These are phyloP conservation scores for Mus minutoides DNA, from an alignment of 2,797 vertebrate genomes.

Conservation along the genomic window DNA sequence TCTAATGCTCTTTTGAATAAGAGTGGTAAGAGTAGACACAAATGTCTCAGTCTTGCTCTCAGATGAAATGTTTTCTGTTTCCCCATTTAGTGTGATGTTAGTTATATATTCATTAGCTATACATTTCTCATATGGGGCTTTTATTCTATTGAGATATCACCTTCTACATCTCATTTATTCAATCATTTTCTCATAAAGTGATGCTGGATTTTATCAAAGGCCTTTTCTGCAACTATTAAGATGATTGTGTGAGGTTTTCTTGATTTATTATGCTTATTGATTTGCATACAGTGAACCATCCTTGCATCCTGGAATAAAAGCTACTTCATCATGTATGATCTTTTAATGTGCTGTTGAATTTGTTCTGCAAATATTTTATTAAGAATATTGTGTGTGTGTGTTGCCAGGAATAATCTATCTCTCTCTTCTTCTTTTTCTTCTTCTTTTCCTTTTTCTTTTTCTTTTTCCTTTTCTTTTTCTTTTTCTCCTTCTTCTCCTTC, in stretches of 20 bases:
- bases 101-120: background rate
- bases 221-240: background rate
- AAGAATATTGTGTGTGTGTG: background rate
- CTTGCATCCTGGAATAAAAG: background rate
- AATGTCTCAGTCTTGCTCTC: background rate
- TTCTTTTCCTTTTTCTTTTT: fast-evolving
- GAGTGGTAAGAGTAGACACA: background rate
- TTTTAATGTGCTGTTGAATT: background rate
- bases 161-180: background rate
- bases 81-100: background rate
- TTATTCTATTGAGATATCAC: background rate
- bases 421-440: background rate
- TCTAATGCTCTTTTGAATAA: background rate
- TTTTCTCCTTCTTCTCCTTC: background rate
- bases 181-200: background rate
- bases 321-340: background rate
- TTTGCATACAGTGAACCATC: too few species aligned
- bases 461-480: fast-evolving
- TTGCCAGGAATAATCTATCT: background rate
- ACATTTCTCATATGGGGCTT: background rate
- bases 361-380: background rate
- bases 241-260: background rate
- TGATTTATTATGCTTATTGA: background rate
- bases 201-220: background rate
- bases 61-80: background rate